Base-by-base conservation (phyloP, 2,113 vertebrate genomes). In the Hippocampus barbouri region DNA sequence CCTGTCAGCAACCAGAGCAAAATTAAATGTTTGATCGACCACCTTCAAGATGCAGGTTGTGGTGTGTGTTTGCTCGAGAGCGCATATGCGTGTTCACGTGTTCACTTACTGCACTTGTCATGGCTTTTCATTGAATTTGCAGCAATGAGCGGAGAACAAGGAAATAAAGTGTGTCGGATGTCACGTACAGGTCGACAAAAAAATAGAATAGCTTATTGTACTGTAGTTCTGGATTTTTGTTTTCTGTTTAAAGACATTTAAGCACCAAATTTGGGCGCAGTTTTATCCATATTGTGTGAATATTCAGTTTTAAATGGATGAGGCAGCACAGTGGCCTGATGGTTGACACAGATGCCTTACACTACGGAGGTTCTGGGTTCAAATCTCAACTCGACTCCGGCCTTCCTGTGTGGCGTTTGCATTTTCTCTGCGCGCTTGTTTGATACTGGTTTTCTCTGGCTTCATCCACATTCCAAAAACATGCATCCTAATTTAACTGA, bases 11-110 rank as follows among this genome's bases (percentile, higher is more conserved):
- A 34, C 64, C 68, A 77, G 66, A 76, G 70, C 83, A 87, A 89
- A 90, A 93, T 90, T 81, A 88, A 89, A 88, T 81, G 84, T 90
- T 88, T 88, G 86, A 91, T 91, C 73, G 83, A 89, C 84, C 79
- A 80, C 77, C 80, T 86, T 82, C 79, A 82, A 78, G 77, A 81
- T 81, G 72, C 72, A 69, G 65, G 79, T 78, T 82, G 43, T 71
- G 65, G 43, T 38, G 69, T 68, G 64, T 68, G 68, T 66, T 27
- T 61, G 62, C 23, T 59, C 45, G 68, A 57, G 73, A 40, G 61
- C 73, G 63, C 38, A 34, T 47, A 27, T n/a, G 20, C 10, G 34
- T 38, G 34, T 5, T 38, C 5, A 38, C 34, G 34, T 38, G 64
- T 25, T 59, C 4, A 18, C 2, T 68, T 54, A 10, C 51, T 38